Base-by-base conservation (phyloP, 2,113 vertebrate species). In the Scalopus aquaticus region DNA sequence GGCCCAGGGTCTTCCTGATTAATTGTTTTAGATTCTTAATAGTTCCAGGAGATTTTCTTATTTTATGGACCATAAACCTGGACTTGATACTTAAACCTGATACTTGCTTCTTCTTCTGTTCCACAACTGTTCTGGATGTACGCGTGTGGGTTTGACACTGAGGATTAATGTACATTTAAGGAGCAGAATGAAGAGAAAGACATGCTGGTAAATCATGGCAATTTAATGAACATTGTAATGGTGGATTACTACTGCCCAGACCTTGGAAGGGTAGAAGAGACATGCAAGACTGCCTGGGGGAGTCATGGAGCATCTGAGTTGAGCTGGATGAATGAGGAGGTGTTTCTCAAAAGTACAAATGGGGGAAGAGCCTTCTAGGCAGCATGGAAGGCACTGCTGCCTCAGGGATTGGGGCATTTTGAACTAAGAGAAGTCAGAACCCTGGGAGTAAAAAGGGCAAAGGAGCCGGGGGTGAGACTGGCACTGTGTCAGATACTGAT, bases 21-120 rank as follows among this genome's bases (percentile, higher is more conserved):
- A 35, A 72, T 87, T 37, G 9, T 9, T 60, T 51, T 81, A 49
- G 37, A 67, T 72, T 83, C 17, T 64, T 89, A 72, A 81, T 65
- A 60, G 26, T 28, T 76, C 80, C 17, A 51, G 54, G 84, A 94
- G 49, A 88, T 28, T 90, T 93, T 96, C 69, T 69, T 82, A 77
- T 89, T 74, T 95, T 86, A 30, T 56, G 89, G 32, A 78, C 72
- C 28, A 8, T 22, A 56, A 65, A 30, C 26, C 44, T 87, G 51
- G 72, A 70, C n/a, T 95, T 91, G 26, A 89, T 58, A 88, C 2
- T 58, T 30, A 91, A 93, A 82, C 56, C 54, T 77, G 28, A 35
- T 49, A 72, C 51, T 81, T 91, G 30, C 76, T 39, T 56, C 22
- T 81, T 91, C 17, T 49, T 82, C 79, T 62, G 49, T 49, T 93